Conservation (phyloP, 2,113 vertebrate species). For the Paratilapia polleni region DNA sequence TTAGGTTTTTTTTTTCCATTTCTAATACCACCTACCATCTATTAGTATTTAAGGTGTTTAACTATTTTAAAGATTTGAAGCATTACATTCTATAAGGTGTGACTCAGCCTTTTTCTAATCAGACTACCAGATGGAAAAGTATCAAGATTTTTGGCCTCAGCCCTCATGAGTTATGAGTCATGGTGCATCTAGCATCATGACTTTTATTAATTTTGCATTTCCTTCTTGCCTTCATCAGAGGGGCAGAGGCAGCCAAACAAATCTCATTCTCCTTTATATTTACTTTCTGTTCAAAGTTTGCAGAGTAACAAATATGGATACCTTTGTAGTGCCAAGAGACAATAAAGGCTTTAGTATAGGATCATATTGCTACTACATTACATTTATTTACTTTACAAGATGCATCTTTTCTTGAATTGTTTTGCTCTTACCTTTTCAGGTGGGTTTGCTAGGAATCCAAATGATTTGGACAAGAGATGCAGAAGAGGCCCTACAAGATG, state of each 20-base stretch:
- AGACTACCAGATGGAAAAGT: not conserved
- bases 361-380: not conserved
- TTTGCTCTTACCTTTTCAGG: conserved; percentile 65
- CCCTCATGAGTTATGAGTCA: too few species aligned
- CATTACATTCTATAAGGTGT: not conserved
- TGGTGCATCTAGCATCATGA: not conserved
- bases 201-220: not conserved
- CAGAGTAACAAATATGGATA: not conserved
- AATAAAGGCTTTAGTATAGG: not conserved
- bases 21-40: not conserved
- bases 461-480: conserved; percentile 90
- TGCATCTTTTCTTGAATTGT: not conserved
- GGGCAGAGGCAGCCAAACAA: not conserved
- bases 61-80: not conserved
- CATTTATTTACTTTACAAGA: not conserved
- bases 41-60: not conserved
- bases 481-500: conserved; percentile 84
- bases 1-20: not conserved
- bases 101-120: not conserved
- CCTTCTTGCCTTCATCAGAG: not conserved
- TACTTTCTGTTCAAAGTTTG: not conserved
- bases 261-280: not conserved
- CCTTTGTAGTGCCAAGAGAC: not conserved
- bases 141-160: not conserved
- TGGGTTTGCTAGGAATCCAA: conserved; percentile 89